Evolutionary conservation across 2,113 vertebrate genomes (phyloP).

Genomic region (Sylvilagus bachmani): DNA sequence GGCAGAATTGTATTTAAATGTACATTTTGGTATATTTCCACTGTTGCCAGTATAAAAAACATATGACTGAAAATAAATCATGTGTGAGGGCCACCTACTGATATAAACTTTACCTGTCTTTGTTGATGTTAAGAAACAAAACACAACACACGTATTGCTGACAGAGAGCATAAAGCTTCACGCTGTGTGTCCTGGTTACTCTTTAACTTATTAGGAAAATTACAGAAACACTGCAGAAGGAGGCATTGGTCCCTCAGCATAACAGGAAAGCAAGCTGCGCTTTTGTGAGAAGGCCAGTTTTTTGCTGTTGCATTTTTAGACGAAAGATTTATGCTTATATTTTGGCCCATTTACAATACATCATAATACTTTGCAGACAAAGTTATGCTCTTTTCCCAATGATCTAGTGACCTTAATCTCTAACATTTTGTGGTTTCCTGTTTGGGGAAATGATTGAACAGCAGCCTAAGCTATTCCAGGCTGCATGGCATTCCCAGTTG

Average conservation of each 20-base stretch:
- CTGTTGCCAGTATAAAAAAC: not conserved
- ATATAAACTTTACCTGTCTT: not conserved
- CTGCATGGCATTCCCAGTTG: conserved; percentile 66
- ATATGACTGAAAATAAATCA: conserved; percentile 34
- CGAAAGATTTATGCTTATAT: conserved; percentile 70
- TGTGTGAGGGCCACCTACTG: not conserved
- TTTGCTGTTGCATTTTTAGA: conserved; percentile 70
- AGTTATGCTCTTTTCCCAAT: conserved; percentile 77
- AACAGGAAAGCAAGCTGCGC: conserved; percentile 28
- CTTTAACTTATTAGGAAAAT: conserved; percentile 5
- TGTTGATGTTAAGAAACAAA: not conserved
- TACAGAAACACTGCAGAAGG: not conserved
- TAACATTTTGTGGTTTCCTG: conserved; percentile 84
- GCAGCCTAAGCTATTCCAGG: conserved; percentile 75
- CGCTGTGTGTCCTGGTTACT: not conserved
- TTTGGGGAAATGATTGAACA: conserved; percentile 77
- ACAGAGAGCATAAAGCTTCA: conserved; percentile 25
- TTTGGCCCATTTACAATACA: conserved; percentile 75
- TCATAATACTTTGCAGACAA: conserved; percentile 77
- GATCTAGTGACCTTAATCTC: conserved; percentile 81
- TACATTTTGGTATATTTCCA: conserved; percentile 18
- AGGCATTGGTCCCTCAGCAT: not conserved
- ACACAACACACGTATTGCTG: not conserved
- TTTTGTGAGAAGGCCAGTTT: conserved; percentile 55
- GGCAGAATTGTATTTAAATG: not conserved